Percentiles rank a stretch among this genome's conserved stretches.
phyloP scores from a whole-genome alignment of 2,888 invertebrate genomes.

The Xanthorhoe designata region DNA sequence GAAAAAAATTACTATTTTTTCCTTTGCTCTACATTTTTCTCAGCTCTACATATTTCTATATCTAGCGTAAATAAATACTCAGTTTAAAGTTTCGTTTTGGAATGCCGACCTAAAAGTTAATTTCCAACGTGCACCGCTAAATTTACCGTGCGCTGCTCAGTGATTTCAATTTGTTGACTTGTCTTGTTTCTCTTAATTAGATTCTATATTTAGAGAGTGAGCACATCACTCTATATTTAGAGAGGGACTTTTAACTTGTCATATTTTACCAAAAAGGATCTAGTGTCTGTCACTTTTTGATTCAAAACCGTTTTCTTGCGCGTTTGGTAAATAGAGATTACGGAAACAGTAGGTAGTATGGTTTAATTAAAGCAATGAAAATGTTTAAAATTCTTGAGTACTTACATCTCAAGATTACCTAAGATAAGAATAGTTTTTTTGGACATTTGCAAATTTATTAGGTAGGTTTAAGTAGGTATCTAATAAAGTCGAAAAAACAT shows the following conservation, averaged over 20 bases:
- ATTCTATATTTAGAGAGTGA: slow-evolving; percentile 51
- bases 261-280: slow-evolving; percentile 7
- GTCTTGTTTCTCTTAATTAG: slow-evolving; percentile 74
- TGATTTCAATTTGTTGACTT: slow-evolving; percentile 68
- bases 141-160: slow-evolving; percentile 59
- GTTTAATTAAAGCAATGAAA: too few relatives aligned
- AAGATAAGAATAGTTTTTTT: too few relatives aligned
- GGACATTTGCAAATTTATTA: too few relatives aligned
- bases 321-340: too few relatives aligned
- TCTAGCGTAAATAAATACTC: slow-evolving; percentile 1
- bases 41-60: too few relatives aligned
- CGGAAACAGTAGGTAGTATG: too few relatives aligned
- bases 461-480: not conserved
- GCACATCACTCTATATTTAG: slow-evolving; percentile 49
- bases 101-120: slow-evolving; percentile 22
- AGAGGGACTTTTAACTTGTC: slow-evolving; percentile 5
- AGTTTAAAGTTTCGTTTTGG: not conserved
- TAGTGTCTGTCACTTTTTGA: not conserved
- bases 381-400: too few relatives aligned
- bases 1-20: too few relatives aligned
- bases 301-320: too few relatives aligned
- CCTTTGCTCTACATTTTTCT: too few relatives aligned
- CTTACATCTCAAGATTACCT: too few relatives aligned
- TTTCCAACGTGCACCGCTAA: slow-evolving; percentile 61
- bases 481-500: not conserved